Conservation (phyloP, 2,797 vertebrate genomes). For the Hippocampus kuda region DNA sequence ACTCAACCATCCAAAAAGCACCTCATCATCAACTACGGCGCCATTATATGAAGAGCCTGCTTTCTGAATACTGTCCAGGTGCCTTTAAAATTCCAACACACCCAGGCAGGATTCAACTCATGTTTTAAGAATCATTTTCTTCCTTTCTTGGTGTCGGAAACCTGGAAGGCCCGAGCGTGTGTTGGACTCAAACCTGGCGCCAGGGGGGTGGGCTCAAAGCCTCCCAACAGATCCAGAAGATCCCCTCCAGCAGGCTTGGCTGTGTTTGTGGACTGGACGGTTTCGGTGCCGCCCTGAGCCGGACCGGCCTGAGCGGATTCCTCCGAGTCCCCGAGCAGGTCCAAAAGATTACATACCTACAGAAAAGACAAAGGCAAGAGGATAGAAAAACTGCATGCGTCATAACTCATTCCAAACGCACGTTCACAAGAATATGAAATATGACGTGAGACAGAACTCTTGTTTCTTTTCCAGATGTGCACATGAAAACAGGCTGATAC, state of each 20-base stretch:
- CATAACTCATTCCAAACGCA: not conserved
- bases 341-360: conserved; percentile 74
- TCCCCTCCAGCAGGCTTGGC: conserved; percentile 43
- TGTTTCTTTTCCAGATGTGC: not conserved
- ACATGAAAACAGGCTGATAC: not conserved
- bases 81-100: too few relatives aligned
- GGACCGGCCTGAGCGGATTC: conserved; percentile 43
- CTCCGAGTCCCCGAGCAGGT: conserved; percentile 67
- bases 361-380: not conserved
- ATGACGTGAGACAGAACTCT: not conserved
- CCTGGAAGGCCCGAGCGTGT: not conserved
- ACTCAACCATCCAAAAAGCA: too few relatives aligned
- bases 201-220: conserved; percentile 47
- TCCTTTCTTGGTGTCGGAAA: too few relatives aligned
- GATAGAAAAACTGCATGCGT: not conserved
- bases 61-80: too few relatives aligned
- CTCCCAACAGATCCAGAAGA: conserved; percentile 72
- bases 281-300: conserved; percentile 7
- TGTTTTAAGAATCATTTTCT: too few relatives aligned
- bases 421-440: not conserved
- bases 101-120: too few relatives aligned
- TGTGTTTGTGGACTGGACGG: conserved; percentile 17
- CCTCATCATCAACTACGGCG: too few relatives aligned
- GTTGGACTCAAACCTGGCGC: conserved; percentile 35
- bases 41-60: too few relatives aligned